These are phyloP conservation scores for Argyresthia goedartella DNA, from an alignment of 2,888 invertebrate genomes.

Conservation along the genomic window DNA sequence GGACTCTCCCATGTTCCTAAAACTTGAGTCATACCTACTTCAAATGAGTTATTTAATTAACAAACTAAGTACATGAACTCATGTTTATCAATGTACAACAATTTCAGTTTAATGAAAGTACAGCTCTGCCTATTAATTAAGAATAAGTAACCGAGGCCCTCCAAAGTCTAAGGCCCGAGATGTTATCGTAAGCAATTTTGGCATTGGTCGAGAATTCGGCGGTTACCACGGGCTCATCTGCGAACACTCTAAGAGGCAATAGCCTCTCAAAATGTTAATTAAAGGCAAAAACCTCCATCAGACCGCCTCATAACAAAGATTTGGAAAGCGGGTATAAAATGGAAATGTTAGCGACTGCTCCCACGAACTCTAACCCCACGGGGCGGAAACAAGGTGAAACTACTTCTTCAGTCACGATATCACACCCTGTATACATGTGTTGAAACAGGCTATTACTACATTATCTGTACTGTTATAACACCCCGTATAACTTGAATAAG, in stretches of 20 bases:
- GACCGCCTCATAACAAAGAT: slow-evolving; percentile 5
- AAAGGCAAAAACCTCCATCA: slow-evolving; percentile 1
- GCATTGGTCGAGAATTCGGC: neutral
- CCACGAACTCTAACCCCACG: too few relatives aligned
- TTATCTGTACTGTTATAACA: too few relatives aligned
- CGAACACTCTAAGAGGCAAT: neutral
- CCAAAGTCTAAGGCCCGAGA: neutral
- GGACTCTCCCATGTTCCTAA: too few relatives aligned
- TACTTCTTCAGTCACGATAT: too few relatives aligned
- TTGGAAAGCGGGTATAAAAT: slow-evolving; percentile 2
- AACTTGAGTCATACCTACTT: too few relatives aligned
- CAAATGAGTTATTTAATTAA: neutral
- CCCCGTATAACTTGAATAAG: too few relatives aligned
- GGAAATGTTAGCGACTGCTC: neutral
- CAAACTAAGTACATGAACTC: neutral
- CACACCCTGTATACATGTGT: too few relatives aligned
- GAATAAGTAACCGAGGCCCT: neutral
- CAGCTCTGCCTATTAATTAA: neutral
- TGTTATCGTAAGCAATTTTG: neutral
- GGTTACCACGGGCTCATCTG: neutral
- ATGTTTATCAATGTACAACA: neutral
- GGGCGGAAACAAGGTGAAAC: too few relatives aligned
- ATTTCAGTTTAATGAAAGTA: neutral
- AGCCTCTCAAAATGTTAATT: slow-evolving; percentile 6
- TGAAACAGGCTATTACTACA: too few relatives aligned